Evolutionary conservation across 2,113 vertebrate species (phyloP), one percentile per base, ranked within the genome.

Genomic region (Bubo bubo): DNA sequence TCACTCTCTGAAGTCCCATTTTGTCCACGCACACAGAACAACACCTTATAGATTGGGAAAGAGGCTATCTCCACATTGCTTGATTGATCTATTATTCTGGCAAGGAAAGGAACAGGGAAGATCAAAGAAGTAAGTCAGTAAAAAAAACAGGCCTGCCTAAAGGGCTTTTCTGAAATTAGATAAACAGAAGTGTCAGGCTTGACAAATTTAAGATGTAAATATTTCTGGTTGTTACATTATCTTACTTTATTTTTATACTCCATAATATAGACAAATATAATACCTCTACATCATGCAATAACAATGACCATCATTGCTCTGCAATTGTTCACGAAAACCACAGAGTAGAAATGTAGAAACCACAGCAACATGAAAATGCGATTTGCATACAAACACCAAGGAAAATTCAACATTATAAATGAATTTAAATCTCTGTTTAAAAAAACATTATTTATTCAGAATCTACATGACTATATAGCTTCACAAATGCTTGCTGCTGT

Each of bases 1-100:
- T 99, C 98, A 23, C 98, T 98, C 96, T 99, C 99, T 50, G 98
- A 43, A 8, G 99, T 99, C n/a, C 98, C 99, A 47, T 99, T 99
- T 39, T 94, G 98, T 14, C 99, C 99, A 60, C 99, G 98, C n/a
- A 98, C 99, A 92, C 99, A 99, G 88, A 99, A 99, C 87, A 99
- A 81, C 79, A 99, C 99, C 56, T 99, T 99, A 85, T 99, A 99
- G 96, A 99, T 99, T 34, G 99, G 99, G 75, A 99, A 99, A 4
- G 98, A 99, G 52, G 99, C 99, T 10, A 99, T 99, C 98, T 99
- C 99, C 62, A 97, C 97, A 43, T 98, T 99, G 32, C 96, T 98
- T 26, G 98, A 98, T 41, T 99, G 99, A 88, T 99, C 97, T 86
- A 99, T 98, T 88, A 99, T 99, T 98, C 99, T 99, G 95, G 3